phyloP scores from a whole-genome alignment of 2,888 invertebrate species.

The Brachycybe producta region DNA sequence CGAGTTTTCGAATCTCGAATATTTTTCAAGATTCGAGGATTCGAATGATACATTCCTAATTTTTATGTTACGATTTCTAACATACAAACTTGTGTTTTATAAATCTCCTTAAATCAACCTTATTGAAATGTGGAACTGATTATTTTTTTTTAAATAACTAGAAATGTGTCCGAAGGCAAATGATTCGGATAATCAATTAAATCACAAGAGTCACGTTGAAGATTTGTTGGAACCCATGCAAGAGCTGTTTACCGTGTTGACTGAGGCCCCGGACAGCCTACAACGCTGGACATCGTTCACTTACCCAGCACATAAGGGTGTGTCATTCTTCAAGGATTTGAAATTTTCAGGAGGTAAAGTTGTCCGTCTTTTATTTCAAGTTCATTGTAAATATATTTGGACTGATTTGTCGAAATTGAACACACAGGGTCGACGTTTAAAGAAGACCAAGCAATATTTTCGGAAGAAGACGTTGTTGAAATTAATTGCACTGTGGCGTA shows the following conservation, averaged over 20 bases:
- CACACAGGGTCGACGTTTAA: not conserved
- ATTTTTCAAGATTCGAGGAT: no score
- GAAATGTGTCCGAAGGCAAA: constrained; percentile 82
- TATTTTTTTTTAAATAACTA: constrained; percentile 34
- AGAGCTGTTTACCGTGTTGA: constrained; percentile 67
- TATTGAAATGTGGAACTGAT: not conserved
- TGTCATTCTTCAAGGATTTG: constrained; percentile 50
- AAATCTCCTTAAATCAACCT: no score
- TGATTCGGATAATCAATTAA: constrained; percentile 56
- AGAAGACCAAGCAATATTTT: constrained; percentile 5
- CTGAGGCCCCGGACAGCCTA: constrained; percentile 59
- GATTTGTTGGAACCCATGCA: constrained; percentile 68
- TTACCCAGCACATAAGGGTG: constrained; percentile 49
- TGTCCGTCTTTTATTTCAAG: not conserved
- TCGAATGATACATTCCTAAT: no score
- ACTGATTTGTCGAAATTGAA: not conserved
- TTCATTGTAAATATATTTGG: not conserved
- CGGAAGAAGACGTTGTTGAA: constrained; percentile 37
- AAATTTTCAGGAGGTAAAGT: constrained; percentile 54
- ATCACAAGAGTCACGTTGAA: constrained; percentile 71
- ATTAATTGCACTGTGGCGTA: constrained; percentile 85
- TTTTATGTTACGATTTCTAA: no score
- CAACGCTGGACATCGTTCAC: constrained; percentile 74
- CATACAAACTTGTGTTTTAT: no score
- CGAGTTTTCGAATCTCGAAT: no score